Percentiles rank a stretch among this genome's conserved stretches.
These are phyloP conservation scores for Arrhopalites spinosus DNA, from an alignment of 2,888 invertebrate species.

Conservation along the genomic window DNA sequence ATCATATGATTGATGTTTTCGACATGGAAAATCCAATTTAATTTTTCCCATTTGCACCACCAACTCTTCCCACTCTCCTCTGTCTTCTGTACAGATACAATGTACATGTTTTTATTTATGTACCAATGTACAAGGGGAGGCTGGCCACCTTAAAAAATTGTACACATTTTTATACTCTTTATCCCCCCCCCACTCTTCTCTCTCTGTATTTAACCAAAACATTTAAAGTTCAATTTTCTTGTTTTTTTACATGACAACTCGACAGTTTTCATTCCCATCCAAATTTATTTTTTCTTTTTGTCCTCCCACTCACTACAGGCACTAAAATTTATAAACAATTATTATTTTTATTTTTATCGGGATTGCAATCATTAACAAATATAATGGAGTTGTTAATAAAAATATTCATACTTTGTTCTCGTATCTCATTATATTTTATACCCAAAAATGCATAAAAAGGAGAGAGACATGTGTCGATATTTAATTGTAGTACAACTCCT, in stretches of 20 bases:
- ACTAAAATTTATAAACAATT: too few species aligned
- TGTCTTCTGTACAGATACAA: not conserved
- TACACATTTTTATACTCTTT: too few species aligned
- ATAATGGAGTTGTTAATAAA: too few species aligned
- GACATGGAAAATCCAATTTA: constrained; percentile 43
- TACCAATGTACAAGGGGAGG: too few species aligned
- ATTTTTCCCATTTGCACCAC: constrained; percentile 40
- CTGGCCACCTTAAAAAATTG: too few species aligned
- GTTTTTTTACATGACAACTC: not conserved
- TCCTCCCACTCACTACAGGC: not conserved
- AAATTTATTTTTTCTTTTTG: too few species aligned
- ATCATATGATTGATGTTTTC: constrained; percentile 51
- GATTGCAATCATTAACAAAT: too few species aligned
- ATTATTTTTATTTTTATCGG: too few species aligned
- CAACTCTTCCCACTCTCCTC: not conserved
- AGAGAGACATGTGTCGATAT: constrained; percentile 11
- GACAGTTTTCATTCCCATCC: not conserved
- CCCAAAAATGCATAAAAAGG: too few species aligned
- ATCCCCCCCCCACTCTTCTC: not conserved
- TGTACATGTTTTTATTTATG: too few species aligned
- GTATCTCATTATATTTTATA: too few species aligned
- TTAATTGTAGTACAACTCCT: constrained; percentile 21
- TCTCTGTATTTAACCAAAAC: not conserved
- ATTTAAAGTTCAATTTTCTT: constrained; percentile 5
- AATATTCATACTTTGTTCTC: too few species aligned